phyloP scores from a whole-genome alignment of 2,113 vertebrate species.

The Sula dactylatra region DNA sequence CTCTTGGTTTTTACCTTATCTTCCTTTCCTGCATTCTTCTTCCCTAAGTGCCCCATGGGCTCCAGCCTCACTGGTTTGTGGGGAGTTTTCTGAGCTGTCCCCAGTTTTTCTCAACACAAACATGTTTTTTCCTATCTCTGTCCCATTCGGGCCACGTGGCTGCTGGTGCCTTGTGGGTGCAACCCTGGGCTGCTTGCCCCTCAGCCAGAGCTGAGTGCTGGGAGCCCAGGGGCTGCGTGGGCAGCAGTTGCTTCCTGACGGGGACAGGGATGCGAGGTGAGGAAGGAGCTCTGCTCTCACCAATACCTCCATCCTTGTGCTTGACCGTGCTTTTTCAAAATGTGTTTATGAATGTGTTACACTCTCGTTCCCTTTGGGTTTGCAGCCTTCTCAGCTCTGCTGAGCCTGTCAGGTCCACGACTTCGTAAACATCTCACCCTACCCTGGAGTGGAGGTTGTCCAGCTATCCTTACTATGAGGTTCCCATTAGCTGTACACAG shows the following conservation, averaged over 20 bases:
- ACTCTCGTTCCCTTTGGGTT: neutral
- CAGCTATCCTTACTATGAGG: neutral
- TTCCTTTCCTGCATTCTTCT: neutral
- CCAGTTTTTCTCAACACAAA: neutral
- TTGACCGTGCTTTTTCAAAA: neutral
- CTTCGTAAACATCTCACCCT: neutral
- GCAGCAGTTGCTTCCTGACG: neutral
- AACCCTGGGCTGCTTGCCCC: neutral
- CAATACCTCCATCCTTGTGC: neutral
- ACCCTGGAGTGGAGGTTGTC: neutral
- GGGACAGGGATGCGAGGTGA: neutral
- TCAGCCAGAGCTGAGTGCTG: rapidly evolving
- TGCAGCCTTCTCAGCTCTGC: neutral
- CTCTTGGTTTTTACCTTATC: neutral
- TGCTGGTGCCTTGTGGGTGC: neutral
- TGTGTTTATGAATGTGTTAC: neutral
- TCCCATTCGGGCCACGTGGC: neutral
- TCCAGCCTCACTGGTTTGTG: neutral
- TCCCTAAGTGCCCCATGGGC: neutral
- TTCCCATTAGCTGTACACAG: neutral
- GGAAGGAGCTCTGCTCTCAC: neutral
- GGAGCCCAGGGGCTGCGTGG: neutral
- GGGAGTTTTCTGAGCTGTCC: neutral
- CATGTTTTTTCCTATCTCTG: rapidly evolving
- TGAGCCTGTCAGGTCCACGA: neutral